phyloP scores from a whole-genome alignment of 1,140 invertebrate species.

The Nymphalis io region DNA sequence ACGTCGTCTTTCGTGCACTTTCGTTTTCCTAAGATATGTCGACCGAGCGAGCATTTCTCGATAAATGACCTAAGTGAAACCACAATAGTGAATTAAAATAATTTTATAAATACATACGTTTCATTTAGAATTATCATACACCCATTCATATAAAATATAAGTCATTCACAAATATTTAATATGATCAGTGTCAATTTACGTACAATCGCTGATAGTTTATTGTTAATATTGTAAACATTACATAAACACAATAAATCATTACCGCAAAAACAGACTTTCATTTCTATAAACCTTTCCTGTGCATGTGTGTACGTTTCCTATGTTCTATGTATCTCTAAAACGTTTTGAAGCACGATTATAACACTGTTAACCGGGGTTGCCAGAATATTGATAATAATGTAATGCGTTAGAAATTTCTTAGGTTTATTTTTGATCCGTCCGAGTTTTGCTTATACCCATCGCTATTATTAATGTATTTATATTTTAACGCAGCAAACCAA shows the following conservation, averaged over 20 bases:
- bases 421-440: neutral
- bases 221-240: conserved; percentile 28
- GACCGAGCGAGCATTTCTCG: too few species aligned
- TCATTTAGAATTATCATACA: neutral
- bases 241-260: conserved; percentile 55
- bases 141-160: neutral
- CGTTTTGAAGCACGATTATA: conserved; percentile 11
- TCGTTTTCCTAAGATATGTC: too few species aligned
- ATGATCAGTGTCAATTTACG: conserved; percentile 1
- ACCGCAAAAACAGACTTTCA: conserved; percentile 57
- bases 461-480: too few species aligned
- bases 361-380: conserved; percentile 1
- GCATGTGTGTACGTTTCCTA: conserved; percentile 42
- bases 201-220: conserved; percentile 9
- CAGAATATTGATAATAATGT: neutral
- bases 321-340: neutral
- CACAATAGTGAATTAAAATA: too few species aligned
- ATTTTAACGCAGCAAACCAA: neutral
- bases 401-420: too few species aligned
- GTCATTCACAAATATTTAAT: neutral
- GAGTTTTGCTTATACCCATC: too few species aligned
- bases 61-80: too few species aligned
- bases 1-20: too few species aligned
- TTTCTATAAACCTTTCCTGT: conserved; percentile 43
- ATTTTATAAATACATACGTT: too few species aligned